Conservation (phyloP, 1,140 invertebrate species). For the Caenorhabditis briggsae region DNA sequence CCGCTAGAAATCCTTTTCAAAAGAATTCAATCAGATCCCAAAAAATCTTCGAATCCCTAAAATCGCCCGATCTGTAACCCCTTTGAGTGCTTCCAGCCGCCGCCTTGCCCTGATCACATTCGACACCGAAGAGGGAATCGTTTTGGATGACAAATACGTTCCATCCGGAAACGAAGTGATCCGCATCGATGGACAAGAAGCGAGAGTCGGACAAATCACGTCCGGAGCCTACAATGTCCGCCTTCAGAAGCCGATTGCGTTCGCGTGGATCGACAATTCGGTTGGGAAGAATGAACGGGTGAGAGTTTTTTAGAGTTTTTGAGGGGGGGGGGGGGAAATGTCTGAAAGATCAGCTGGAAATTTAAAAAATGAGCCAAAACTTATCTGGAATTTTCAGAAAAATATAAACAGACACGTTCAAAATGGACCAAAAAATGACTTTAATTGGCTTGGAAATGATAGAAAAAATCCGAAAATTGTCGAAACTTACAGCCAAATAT, state of each 20-base stretch:
- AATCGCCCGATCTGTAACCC: not conserved
- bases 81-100: conserved; percentile 43
- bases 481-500: too few species aligned
- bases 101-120: conserved; percentile 62
- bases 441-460: too few species aligned
- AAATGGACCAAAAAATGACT: too few species aligned
- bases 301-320: not conserved
- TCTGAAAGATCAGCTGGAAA: too few species aligned
- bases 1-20: too few species aligned
- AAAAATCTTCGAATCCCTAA: not conserved
- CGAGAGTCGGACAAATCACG: conserved; percentile 67
- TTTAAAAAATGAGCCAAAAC: too few species aligned
- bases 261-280: conserved; percentile 65
- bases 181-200: conserved; percentile 62
- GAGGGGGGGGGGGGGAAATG: too few species aligned
- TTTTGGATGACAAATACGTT: conserved; percentile 47
- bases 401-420: too few species aligned
- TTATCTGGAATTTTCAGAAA: too few species aligned
- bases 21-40: too few species aligned
- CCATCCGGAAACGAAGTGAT: conserved; percentile 63
- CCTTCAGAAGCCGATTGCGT: conserved; percentile 65
- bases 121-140: conserved; percentile 53
- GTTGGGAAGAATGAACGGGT: conserved; percentile 50
- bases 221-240: conserved; percentile 64
- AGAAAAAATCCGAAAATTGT: too few species aligned